Evolutionary conservation across 2,888 invertebrate species (phyloP), one percentile per base, ranked within the genome.

Genomic region (Tortricodes alternella): DNA sequence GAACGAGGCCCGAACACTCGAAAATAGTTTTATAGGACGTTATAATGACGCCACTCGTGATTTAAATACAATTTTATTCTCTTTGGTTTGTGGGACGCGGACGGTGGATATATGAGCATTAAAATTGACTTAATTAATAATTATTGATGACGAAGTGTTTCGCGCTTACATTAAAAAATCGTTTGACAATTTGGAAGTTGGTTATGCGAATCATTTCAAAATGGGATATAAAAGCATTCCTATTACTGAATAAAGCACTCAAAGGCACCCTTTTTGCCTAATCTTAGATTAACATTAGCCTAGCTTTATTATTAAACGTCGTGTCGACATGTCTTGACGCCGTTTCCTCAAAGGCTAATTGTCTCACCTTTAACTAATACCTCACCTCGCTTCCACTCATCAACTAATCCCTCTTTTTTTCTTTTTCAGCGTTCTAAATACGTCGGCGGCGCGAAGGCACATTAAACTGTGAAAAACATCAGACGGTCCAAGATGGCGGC

Each of bases 381-480:
- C 72, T 69, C 73, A 75, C 73, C 73, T 73, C 66, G 66, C 68
- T 73, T 73, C 73, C 46, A 59, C 60, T 53, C 58, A 67, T 74
- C 71, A 66, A 71, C 80, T 85, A 74, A 87, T 76, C 65, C 62
- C 61, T 73, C 62, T 76, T n/a, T 79, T 71, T 85, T 87, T 85
- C 75, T 84, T 86, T 85, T 89, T 75, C 88, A 88, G 89, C 65
- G 73, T 70, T 81, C 81, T 78, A 86, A 83, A 81, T 80, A 76
- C 78, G 73, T 71, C 76, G 66, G 70, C 65, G 76, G 70, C 65
- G 76, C 74, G 68, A 70, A 76, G 63, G 73, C 73, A 71, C 77
- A 74, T 78, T 80, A 80, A 80, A 79, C 80, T 74, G 83, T 81
- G 84, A 83, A 85, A 85, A 84, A 82, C 74, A 80, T 80, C 79